These are phyloP conservation scores for Magallana angulata DNA, from an alignment of 1,140 invertebrate species.

Conservation along the genomic window DNA sequence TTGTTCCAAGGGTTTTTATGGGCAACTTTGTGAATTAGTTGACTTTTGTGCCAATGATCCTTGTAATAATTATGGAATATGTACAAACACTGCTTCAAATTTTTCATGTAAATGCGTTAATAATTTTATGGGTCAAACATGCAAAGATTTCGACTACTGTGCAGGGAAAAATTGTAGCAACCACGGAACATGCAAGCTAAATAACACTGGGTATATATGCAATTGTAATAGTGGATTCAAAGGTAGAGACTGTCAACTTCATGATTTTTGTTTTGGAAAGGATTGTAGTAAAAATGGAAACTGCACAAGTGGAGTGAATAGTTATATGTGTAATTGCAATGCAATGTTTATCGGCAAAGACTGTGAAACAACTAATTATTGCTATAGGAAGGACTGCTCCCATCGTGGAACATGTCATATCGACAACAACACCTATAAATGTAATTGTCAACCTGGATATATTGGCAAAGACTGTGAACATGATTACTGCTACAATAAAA, in stretches of 20 bases:
- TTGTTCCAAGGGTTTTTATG: background rate
- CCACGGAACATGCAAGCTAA: conserved; percentile 1
- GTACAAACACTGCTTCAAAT: background rate
- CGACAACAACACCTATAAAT: too few relatives aligned
- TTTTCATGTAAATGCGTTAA: background rate
- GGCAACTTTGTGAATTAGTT: background rate
- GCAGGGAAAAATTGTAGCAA: background rate
- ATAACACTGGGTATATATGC: background rate
- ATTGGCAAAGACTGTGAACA: background rate
- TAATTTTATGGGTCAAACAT: background rate
- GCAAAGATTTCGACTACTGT: background rate
- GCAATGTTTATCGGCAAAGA: background rate
- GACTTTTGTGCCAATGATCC: background rate
- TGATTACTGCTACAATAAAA: background rate
- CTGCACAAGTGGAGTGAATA: background rate
- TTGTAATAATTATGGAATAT: background rate
- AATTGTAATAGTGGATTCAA: conserved; percentile 3
- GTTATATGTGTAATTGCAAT: conserved; percentile 24
- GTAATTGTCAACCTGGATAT: too few relatives aligned
- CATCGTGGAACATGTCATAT: too few relatives aligned
- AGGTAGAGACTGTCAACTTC: background rate
- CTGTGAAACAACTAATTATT: background rate
- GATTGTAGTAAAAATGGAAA: background rate
- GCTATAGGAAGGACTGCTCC: background rate
- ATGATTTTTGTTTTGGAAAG: background rate